A percentile compares a stretch with the other conserved stretches of the same genome.
Conservation (phyloP, 2,888 invertebrate genomes). For the Drosophila mettleri region DNA sequence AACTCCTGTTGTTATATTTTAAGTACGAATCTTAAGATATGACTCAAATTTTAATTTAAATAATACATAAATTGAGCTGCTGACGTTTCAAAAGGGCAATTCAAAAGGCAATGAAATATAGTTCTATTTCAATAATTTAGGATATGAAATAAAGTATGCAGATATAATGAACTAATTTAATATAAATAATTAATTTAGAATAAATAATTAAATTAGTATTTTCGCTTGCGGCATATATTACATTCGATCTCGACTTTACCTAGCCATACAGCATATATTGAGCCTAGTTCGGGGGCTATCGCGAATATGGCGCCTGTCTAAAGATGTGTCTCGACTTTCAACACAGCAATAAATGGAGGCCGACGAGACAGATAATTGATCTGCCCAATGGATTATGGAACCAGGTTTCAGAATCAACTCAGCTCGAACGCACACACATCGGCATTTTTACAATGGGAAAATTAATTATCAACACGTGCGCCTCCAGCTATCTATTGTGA, state of each 20-base stretch:
- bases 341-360: conserved; percentile 11
- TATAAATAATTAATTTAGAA: too few relatives aligned
- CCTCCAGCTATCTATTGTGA: conserved; percentile 30
- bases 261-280: not conserved
- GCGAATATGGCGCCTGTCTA: conserved; percentile 13
- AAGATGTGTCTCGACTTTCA: conserved; percentile 5
- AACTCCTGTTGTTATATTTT: too few relatives aligned
- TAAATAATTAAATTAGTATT: too few relatives aligned
- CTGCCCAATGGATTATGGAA: conserved; percentile 37
- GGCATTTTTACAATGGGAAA: conserved; percentile 12
- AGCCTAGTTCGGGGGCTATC: conserved; percentile 5
- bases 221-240: not conserved
- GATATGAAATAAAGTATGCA: too few relatives aligned
- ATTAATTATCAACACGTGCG: conserved; percentile 40
- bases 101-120: too few relatives aligned
- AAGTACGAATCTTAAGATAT: too few relatives aligned
- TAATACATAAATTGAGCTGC: too few relatives aligned
- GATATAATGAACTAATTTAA: too few relatives aligned
- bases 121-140: too few relatives aligned
- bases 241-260: not conserved
- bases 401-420: conserved; percentile 30
- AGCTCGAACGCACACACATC: conserved; percentile 1
- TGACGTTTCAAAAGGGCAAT: not conserved
- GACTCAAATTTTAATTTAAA: too few relatives aligned
- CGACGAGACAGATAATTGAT: conserved; percentile 60